Percentiles rank a stretch among this genome's conserved stretches.
phyloP scores from a whole-genome alignment of 1,140 invertebrate genomes.

The Armadillidium nasatum region DNA sequence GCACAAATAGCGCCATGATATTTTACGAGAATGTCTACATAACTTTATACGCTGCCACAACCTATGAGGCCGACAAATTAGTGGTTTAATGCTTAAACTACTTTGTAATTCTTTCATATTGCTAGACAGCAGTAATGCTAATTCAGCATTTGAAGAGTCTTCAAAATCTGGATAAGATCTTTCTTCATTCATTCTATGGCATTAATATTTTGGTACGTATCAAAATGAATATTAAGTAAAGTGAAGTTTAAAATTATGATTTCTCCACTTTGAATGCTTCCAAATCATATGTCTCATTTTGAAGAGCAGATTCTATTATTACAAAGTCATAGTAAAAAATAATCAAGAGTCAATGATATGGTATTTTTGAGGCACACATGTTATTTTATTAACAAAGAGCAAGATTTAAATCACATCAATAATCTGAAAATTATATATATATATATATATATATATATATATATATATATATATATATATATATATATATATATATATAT shows the following conservation, averaged over 20 bases:
- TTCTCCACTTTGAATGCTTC: slow-evolving; percentile 9
- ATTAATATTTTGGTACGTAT: not conserved
- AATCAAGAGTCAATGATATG: too few relatives aligned
- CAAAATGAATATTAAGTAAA: not conserved
- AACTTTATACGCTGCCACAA: slow-evolving; percentile 3
- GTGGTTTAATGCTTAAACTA: not conserved
- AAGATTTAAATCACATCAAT: too few relatives aligned
- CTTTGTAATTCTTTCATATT: not conserved
- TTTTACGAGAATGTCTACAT: not conserved
- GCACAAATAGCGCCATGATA: not conserved
- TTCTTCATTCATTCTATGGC: slow-evolving; percentile 8
- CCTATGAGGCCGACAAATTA: not conserved
- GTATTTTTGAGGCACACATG: too few relatives aligned
- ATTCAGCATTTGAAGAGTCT: not conserved
- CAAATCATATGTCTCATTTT: not conserved
- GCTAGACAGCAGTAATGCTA: not conserved
- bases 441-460: too few relatives aligned
- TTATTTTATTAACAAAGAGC: too few relatives aligned
- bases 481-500: too few relatives aligned
- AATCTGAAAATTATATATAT: too few relatives aligned
- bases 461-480: too few relatives aligned
- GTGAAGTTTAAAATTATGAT: not conserved
- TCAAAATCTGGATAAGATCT: not conserved
- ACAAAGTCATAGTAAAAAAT: too few relatives aligned
- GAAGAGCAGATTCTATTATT: not conserved